phyloP scores from a whole-genome alignment of 1,140 invertebrate species.

The Hyphantria cunea region DNA sequence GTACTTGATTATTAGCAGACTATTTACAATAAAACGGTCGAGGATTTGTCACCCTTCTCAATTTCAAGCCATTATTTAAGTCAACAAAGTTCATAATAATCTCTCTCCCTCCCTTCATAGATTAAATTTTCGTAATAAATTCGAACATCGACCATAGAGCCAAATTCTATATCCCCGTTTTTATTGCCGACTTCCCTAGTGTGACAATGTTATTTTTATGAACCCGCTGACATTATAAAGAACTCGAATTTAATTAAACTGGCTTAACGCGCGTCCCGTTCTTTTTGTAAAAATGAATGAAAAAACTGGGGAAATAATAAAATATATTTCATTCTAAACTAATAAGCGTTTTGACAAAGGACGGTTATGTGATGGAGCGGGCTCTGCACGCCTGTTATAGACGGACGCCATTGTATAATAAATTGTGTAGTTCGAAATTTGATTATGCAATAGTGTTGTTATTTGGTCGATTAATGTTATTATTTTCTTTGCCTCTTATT shows the following conservation, averaged over 20 bases:
- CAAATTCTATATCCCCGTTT: slow-evolving; percentile 37
- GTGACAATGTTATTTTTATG: slow-evolving; percentile 75
- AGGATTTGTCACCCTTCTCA: slow-evolving; percentile 22
- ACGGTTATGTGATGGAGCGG: slow-evolving; percentile 55
- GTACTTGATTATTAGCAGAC: slow-evolving; percentile 23
- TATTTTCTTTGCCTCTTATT: no score
- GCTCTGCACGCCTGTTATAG: slow-evolving; percentile 58
- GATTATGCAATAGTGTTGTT: slow-evolving; percentile 62
- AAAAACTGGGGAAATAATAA: slow-evolving; percentile 34
- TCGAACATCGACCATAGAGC: no score
- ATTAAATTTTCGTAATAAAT: slow-evolving; percentile 29
- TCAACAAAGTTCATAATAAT: slow-evolving; percentile 57
- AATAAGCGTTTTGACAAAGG: slow-evolving; percentile 55
- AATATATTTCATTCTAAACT: slow-evolving; percentile 47
- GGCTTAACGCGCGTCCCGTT: slow-evolving; percentile 54
- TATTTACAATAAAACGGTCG: slow-evolving; percentile 16
- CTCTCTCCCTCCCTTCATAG: slow-evolving; percentile 36
- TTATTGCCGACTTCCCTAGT: slow-evolving; percentile 48
- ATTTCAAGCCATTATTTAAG: slow-evolving; percentile 58
- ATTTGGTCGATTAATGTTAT: slow-evolving; percentile 4
- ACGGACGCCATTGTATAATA: slow-evolving; percentile 55
- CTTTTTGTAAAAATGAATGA: slow-evolving; percentile 33
- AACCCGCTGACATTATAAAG: slow-evolving; percentile 50
- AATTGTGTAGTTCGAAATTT: slow-evolving; percentile 55
- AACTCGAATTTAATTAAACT: slow-evolving; percentile 69